Base-by-base conservation (phyloP, 1,140 invertebrate genomes). In the Drosophila mojavensis region DNA sequence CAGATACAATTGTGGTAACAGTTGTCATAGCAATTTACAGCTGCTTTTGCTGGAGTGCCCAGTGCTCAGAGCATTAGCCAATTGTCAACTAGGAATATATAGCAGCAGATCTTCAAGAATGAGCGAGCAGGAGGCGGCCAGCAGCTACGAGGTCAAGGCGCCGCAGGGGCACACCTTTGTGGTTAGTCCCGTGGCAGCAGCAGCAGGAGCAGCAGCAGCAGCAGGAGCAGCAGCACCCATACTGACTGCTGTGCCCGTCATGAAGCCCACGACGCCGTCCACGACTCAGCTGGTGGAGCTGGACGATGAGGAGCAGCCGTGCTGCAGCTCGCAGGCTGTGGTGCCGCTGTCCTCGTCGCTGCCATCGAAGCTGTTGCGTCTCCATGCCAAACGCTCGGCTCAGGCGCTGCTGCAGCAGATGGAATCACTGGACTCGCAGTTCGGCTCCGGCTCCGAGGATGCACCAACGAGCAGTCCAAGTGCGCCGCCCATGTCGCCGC, bases 11-110 rank as follows among this genome's bases (percentile, higher is more conserved):
- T 51, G 11, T n/a, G 24, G 5, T 15, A n/a, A 28, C 24, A 64
- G 26, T 15, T n/a, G n/a, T 17, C 10, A 10, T 54, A 33, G 6
- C n/a, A 6, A 1, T 51, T 51, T 28, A 15, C 48, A 24, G 39
- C 43, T 28, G 85, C 82, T 91, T 88, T 88, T 91, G 88, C 78
- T 91, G 88, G 88, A 91, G 88, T 91, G 88, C 62, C 48, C 13
- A 50, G 45, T 75, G 64, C 74, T 72, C 85, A 74, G 79, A 81
- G 69, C 72, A 81, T 78, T 54, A 78, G 75, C 64, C 71, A 77
- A 53, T 11, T 39, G 7, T 36, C 6, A 36, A 10, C 9, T 17
- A 36, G 2, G 7, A 39, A 39, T 33, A 33, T 2, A 33, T 0
- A 33, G 6, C 5, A 33, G 33, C 3, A 39, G 11, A 39, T 17